phyloP scores from a whole-genome alignment of 2,797 vertebrate genomes.

The Sebastes taczanowskii region DNA sequence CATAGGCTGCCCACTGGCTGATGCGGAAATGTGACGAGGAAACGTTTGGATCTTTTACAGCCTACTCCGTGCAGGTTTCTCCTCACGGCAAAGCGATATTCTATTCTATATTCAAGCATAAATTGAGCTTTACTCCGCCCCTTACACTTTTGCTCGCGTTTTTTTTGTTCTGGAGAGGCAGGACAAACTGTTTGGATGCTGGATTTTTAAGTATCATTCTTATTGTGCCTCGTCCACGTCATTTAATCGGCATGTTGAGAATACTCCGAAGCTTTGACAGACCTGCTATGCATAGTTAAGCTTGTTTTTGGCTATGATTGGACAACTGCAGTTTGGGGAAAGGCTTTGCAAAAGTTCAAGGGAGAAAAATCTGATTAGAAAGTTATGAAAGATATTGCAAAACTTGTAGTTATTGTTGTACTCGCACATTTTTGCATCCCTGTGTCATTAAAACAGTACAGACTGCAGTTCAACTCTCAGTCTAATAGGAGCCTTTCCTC shows the following conservation, averaged over 20 bases:
- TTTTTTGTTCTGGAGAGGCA: not conserved
- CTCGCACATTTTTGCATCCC: not conserved
- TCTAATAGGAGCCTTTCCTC: slow-evolving; percentile 1
- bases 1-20: not conserved
- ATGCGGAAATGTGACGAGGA: not conserved
- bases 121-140: too few species aligned
- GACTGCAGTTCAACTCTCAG: not conserved
- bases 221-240: not conserved
- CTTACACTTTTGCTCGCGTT: not conserved
- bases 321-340: too few species aligned
- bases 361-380: not conserved
- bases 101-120: not conserved
- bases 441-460: slow-evolving; percentile 27
- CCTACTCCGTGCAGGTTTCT: not conserved
- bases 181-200: not conserved
- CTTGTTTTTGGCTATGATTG: not conserved
- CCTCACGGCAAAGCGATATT: not conserved
- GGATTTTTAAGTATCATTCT: not conserved
- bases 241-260: not conserved
- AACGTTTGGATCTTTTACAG: not conserved
- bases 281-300: not conserved
- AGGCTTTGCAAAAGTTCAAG: not conserved
- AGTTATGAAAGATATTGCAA: not conserved
- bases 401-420: not conserved
- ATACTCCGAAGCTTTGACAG: not conserved